Conservation (phyloP, 2,797 vertebrate species). For the Pelobates cultripes region DNA sequence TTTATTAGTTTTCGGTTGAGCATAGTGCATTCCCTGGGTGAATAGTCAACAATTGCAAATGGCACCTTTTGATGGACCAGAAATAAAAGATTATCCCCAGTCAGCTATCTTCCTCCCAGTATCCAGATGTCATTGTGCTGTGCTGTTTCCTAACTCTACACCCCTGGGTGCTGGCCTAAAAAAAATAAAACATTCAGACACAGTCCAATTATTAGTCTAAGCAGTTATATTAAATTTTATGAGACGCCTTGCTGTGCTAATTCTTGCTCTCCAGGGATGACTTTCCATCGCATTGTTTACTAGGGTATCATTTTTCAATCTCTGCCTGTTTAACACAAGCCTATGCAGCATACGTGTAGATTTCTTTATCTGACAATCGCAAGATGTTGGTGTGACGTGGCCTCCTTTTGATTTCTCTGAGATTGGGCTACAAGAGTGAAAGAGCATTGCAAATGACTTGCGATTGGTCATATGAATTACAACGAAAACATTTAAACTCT, state of each 20-base stretch:
- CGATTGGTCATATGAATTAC: too few species aligned
- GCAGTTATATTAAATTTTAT: slow-evolving; percentile 37
- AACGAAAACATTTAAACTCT: too few species aligned
- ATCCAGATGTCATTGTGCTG: slow-evolving; percentile 45
- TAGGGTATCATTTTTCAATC: slow-evolving; percentile 29
- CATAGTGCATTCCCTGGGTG: slow-evolving; percentile 15
- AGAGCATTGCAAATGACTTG: too few species aligned
- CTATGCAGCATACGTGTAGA: slow-evolving; percentile 11
- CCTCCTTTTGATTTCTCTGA: too few species aligned
- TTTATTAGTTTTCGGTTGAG: slow-evolving; percentile 21
- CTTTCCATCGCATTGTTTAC: slow-evolving; percentile 40
- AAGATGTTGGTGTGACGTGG: neutral
- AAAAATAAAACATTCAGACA: slow-evolving; percentile 47
- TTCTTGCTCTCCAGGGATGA: slow-evolving; percentile 22
- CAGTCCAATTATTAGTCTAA: slow-evolving; percentile 44
- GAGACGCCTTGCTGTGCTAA: slow-evolving; percentile 16
- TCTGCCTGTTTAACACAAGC: slow-evolving; percentile 10
- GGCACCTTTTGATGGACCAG: slow-evolving; percentile 28
- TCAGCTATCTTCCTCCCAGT: slow-evolving; percentile 24
- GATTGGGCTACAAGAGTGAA: too few species aligned
- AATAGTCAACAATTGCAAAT: slow-evolving; percentile 7
- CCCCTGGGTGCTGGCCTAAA: slow-evolving; percentile 51
- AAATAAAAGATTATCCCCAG: slow-evolving; percentile 40
- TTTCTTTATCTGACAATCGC: neutral
- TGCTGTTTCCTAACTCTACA: slow-evolving; percentile 35